phyloP scores from a whole-genome alignment of 35 echinoderm and acorn worm genomes.

The Heliocidaris erythrogramma region DNA sequence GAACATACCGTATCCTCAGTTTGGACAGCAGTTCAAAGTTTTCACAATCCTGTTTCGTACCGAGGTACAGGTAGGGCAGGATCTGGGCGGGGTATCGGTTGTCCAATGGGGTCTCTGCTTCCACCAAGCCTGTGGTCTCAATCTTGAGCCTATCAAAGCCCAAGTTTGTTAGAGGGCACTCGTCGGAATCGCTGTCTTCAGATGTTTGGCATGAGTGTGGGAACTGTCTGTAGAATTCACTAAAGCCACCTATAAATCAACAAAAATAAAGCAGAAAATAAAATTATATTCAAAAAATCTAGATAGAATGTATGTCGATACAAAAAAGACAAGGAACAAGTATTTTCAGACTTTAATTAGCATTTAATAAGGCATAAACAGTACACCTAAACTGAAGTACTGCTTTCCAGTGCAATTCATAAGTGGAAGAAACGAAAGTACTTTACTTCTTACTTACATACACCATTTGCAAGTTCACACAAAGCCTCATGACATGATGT shows the following conservation, averaged over 20 bases:
- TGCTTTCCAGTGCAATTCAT: no score
- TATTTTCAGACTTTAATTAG: background rate
- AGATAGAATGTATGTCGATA: background rate
- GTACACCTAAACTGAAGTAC: no score
- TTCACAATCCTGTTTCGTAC: slow-evolving; percentile 89
- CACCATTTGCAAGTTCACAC: background rate
- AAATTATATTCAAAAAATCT: background rate
- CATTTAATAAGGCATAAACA: no score
- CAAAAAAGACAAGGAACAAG: background rate
- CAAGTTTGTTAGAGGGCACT: slow-evolving; percentile 69
- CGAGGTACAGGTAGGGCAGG: slow-evolving; percentile 88
- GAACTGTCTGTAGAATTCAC: slow-evolving; percentile 63
- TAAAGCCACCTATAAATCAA: slow-evolving; percentile 79
- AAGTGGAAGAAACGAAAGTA: no score
- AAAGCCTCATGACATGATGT: background rate
- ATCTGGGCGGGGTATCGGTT: slow-evolving; percentile 94
- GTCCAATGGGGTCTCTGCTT: slow-evolving; percentile 85
- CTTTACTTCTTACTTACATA: background rate
- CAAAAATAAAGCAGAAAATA: background rate
- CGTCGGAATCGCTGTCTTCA: slow-evolving; percentile 63
- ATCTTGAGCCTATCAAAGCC: slow-evolving; percentile 91
- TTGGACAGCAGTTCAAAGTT: slow-evolving; percentile 82
- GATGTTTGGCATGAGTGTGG: slow-evolving; percentile 62
- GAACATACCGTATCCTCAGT: slow-evolving; percentile 81
- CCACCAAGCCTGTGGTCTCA: slow-evolving; percentile 63